phyloP scores from a whole-genome alignment of 2,113 vertebrate species.

The Elephas maximus region DNA sequence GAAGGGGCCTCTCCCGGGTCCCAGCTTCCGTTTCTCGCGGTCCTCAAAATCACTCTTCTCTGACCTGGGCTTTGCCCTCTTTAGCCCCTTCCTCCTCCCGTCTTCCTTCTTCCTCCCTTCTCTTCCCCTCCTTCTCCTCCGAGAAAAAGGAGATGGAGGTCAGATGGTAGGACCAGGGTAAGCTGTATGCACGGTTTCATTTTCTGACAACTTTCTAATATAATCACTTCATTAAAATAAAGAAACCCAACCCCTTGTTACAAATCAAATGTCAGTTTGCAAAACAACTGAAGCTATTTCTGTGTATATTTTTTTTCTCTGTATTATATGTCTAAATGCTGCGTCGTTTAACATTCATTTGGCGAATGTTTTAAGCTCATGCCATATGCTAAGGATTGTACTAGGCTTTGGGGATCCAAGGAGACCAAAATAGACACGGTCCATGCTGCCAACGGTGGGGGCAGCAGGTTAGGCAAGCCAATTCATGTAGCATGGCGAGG shows the following conservation, averaged over 20 bases:
- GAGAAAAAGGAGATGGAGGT: slow-evolving; percentile 16
- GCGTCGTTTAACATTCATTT: background rate
- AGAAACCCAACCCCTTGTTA: slow-evolving; percentile 67
- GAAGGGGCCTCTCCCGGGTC: background rate
- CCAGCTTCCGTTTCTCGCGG: background rate
- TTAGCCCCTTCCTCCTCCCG: background rate
- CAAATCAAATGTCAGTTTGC: slow-evolving; percentile 75
- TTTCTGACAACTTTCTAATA: slow-evolving; percentile 81
- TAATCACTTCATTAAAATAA: slow-evolving; percentile 74
- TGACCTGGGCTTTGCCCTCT: background rate
- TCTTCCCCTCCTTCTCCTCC: background rate
- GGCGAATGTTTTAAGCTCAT: slow-evolving; percentile 21
- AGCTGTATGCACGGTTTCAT: slow-evolving; percentile 70
- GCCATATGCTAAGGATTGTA: background rate
- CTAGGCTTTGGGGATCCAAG: background rate
- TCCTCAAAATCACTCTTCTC: background rate
- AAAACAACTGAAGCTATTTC: background rate
- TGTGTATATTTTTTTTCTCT: slow-evolving; percentile 53
- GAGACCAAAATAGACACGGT: background rate
- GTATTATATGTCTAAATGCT: background rate
- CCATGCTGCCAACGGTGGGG: background rate
- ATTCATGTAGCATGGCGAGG: background rate
- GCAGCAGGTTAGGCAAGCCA: background rate
- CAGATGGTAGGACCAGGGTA: slow-evolving; percentile 61
- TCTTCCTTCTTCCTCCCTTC: background rate